A percentile compares a stretch with the other conserved stretches of the same genome.
These are phyloP conservation scores for Chaetops frenatus DNA, from an alignment of 2,113 vertebrate species.

Conservation along the genomic window DNA sequence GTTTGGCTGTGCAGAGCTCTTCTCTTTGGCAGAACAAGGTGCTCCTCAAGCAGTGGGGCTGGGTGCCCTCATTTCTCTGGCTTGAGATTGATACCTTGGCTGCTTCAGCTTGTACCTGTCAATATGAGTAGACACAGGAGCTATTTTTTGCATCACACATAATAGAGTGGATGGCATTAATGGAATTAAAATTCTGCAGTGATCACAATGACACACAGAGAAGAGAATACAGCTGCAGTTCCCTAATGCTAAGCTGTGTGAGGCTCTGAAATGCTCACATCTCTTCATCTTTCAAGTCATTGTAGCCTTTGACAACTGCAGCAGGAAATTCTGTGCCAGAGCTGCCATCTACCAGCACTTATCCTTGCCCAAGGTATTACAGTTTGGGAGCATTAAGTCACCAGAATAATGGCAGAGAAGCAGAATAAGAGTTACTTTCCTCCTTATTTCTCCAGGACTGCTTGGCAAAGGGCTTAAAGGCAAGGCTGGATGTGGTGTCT, in stretches of 20 bases:
- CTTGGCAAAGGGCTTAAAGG: neutral
- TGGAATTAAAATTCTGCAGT: conserved; percentile 2
- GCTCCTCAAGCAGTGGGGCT: neutral
- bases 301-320: neutral
- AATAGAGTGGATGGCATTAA: neutral
- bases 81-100: neutral
- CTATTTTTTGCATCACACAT: neutral
- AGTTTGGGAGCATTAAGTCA: neutral
- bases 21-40: neutral
- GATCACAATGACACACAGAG: neutral
- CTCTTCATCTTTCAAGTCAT: neutral
- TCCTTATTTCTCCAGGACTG: neutral
- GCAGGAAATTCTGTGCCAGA: neutral
- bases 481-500: neutral
- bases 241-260: neutral
- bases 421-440: neutral
- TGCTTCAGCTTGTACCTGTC: neutral
- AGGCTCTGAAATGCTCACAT: neutral
- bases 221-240: neutral
- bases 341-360: neutral
- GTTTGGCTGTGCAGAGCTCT: neutral
- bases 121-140: neutral
- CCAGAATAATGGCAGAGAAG: neutral
- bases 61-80: neutral
- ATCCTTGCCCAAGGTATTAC: neutral